phyloP scores from a whole-genome alignment of 2,113 vertebrate genomes.

The Epinephelus moara region DNA sequence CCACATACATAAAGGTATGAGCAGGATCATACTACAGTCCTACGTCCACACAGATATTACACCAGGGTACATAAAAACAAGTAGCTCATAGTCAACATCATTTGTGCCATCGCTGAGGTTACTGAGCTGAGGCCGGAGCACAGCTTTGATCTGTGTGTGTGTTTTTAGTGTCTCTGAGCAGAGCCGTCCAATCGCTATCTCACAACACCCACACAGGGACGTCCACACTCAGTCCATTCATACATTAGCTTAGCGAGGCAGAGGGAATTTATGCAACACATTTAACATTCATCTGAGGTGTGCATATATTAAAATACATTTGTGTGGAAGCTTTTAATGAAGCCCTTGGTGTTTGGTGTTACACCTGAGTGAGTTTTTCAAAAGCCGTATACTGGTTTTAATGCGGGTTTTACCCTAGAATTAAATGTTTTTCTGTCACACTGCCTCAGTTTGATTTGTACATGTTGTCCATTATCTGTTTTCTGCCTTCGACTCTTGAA shows the following conservation, averaged over 20 bases:
- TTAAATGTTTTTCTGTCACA: neutral
- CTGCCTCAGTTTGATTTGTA: neutral
- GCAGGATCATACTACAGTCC: neutral
- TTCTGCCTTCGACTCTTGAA: neutral
- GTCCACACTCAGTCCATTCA: constrained; percentile 57
- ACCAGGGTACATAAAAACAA: neutral
- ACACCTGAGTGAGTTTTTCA: constrained; percentile 26
- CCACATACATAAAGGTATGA: neutral
- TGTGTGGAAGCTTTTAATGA: constrained; percentile 54
- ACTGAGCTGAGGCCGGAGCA: constrained; percentile 43
- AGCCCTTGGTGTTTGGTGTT: constrained; percentile 43
- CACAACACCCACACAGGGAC: constrained; percentile 60
- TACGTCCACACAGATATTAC: neutral
- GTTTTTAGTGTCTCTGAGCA: constrained; percentile 38
- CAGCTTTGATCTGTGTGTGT: constrained; percentile 63
- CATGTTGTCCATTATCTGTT: neutral
- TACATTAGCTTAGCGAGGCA: constrained; percentile 55
- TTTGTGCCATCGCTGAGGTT: constrained; percentile 35
- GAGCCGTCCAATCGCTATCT: constrained; percentile 25
- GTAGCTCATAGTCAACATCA: neutral
- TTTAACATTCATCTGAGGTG: constrained; percentile 59
- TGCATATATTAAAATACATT: constrained; percentile 71
- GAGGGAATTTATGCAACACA: constrained; percentile 50
- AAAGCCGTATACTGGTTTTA: neutral
- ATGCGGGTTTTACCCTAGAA: neutral